Base-by-base conservation (phyloP, 2,888 invertebrate genomes). In the Dryadula phaetusa region DNA sequence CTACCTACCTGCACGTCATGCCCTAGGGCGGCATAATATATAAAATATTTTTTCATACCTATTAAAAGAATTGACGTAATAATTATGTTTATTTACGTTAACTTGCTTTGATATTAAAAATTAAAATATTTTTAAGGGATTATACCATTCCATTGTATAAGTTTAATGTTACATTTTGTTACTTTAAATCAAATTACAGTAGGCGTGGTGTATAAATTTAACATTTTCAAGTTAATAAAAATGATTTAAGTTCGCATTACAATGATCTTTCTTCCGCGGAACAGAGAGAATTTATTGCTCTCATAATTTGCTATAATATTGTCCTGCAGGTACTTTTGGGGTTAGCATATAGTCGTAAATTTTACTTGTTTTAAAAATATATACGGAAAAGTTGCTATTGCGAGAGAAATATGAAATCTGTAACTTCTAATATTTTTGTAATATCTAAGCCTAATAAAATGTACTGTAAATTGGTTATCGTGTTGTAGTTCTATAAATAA, bases 161-260 rank as follows among this genome's bases (percentile, higher is more conserved):
- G 0, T 12, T 16, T 25, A 16, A 42, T 25, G 6, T 34, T 12
- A 44, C 10, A 44, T 42, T 25, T 28, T 60, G 14, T 42, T 60
- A 44, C 18, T 40, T 49, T 18, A 54, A 22, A 54, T 54, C 20
- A 64, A 64, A 49, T 64, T 47, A 56, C 61, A 63, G 61, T 84
- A 82, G 83, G 80, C 80, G 80, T 79, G 77, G 76, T 79, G 79
- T 82, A 88, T 88, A 89, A 90, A 88, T 88, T 81, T 84, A 84
- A 89, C 88, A 88, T 89, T 88, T 90, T 85, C 85, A 85, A 88
- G 85, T 90, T 89, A 86, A 90, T 90, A 90, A 90, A 90, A 89
- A 90, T 90, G 88, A 90, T 90, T 90, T 90, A 90, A 87, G 84
- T 75, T 84, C 82, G 83, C 88, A 88, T 88, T 88, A 88, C 87